These are phyloP conservation scores for Stomatorhinus ivindoensis DNA, from an alignment of 2,113 vertebrate genomes.

Conservation along the genomic window DNA sequence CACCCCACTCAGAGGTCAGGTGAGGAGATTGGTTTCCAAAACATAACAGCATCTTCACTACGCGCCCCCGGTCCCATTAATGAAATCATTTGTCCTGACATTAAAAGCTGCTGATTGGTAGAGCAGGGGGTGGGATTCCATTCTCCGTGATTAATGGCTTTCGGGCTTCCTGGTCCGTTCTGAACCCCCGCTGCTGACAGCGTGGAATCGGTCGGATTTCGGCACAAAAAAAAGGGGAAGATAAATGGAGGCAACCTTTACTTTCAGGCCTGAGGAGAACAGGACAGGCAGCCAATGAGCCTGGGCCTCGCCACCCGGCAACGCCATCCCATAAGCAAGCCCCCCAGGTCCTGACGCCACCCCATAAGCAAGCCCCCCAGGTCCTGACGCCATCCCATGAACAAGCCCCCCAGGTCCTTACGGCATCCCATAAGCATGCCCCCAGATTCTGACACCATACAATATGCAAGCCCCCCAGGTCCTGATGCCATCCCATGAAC, in stretches of 20 bases:
- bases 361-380: too few species aligned
- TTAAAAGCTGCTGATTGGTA: background rate
- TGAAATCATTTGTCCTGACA: background rate
- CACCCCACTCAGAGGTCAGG: background rate
- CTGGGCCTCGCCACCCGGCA: background rate
- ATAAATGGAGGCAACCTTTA: slow-evolving; percentile 13
- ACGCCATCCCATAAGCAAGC: background rate
- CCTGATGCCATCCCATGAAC: too few species aligned
- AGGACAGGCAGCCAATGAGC: background rate
- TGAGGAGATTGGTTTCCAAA: background rate
- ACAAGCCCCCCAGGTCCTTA: too few species aligned
- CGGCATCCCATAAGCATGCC: too few species aligned
- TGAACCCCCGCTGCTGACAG: background rate
- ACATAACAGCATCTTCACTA: background rate
- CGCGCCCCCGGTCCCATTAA: background rate
- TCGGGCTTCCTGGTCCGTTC: background rate
- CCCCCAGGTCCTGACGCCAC: background rate
- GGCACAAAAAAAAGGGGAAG: background rate
- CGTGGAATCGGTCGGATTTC: background rate
- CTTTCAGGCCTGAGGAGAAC: background rate
- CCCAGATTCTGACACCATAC: too few species aligned
- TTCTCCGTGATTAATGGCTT: background rate
- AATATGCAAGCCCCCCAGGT: too few species aligned
- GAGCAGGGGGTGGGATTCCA: background rate
- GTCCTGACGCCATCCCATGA: too few species aligned